Evolutionary conservation across 2,888 invertebrate genomes (phyloP).

Genomic region (Melinopterus prodromus): DNA sequence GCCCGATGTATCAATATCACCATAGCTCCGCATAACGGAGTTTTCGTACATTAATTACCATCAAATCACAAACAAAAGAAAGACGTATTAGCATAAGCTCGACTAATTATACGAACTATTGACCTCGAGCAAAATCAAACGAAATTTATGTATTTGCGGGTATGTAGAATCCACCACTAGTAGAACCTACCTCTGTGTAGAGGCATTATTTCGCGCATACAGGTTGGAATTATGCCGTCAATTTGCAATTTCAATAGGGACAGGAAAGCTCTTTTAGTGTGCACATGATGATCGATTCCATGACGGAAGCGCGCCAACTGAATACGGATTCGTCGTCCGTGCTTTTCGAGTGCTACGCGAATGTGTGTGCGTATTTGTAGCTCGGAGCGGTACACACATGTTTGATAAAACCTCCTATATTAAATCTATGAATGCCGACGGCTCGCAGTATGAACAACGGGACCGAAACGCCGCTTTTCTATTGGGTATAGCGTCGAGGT

Average conservation of each 20-base stretch:
- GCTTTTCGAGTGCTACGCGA: background rate
- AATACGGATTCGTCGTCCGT: background rate
- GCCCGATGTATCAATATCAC: no score
- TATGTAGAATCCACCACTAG: background rate
- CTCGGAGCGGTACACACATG: background rate
- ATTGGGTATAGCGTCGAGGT: background rate
- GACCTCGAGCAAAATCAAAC: background rate
- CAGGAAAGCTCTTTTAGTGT: background rate
- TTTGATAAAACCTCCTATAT: background rate
- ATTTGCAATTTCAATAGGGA: conserved; percentile 4
- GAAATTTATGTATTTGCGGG: background rate
- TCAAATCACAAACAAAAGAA: no score
- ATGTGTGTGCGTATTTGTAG: background rate
- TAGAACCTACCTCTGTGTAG: background rate
- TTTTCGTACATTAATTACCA: no score
- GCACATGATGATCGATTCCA: background rate
- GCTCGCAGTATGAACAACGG: background rate
- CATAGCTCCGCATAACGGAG: no score
- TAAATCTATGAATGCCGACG: background rate
- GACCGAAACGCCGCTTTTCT: background rate
- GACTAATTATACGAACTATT: background rate
- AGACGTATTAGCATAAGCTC: no score
- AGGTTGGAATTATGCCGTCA: background rate
- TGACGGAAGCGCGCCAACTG: background rate
- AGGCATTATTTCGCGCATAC: background rate